Conservation (phyloP, 2,888 invertebrate species). For the Clivina fossor region DNA sequence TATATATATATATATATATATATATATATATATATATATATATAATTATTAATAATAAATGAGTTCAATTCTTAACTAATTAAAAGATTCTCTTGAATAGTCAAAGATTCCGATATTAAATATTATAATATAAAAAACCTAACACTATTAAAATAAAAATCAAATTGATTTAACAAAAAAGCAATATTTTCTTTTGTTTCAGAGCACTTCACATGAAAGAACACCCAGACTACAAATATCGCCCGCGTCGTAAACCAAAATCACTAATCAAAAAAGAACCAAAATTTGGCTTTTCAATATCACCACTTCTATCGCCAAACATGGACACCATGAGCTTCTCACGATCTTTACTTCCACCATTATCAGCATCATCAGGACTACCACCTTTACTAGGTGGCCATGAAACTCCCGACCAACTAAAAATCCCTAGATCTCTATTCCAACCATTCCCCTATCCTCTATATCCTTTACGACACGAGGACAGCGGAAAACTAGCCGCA, state of each 20-base stretch:
- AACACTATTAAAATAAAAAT: background rate
- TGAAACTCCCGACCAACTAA: constrained; percentile 57
- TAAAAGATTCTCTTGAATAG: too few relatives aligned
- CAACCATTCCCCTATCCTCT: constrained; percentile 72
- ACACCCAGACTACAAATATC: constrained; percentile 90
- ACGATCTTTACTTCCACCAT: constrained; percentile 54
- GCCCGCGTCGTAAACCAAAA: constrained; percentile 84
- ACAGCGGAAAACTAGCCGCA: constrained; percentile 65
- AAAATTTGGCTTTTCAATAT: constrained; percentile 70
- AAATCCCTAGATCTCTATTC: constrained; percentile 67
- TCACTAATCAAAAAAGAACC: constrained; percentile 79
- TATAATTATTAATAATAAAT: too few relatives aligned
- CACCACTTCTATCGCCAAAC: constrained; percentile 62
- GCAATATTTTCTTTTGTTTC: constrained; percentile 49
- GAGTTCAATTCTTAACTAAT: too few relatives aligned
- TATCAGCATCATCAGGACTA: constrained; percentile 55
- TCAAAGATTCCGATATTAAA: too few relatives aligned
- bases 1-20: too few relatives aligned
- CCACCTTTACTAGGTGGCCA: constrained; percentile 56
- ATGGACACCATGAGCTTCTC: constrained; percentile 54
- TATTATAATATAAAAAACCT: too few relatives aligned
- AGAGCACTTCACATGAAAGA: constrained; percentile 93
- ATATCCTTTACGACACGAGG: constrained; percentile 64
- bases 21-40: too few relatives aligned
- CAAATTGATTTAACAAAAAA: background rate